phyloP scores from a whole-genome alignment of 2,113 vertebrate species.

The Pachypanchax playfairii region DNA sequence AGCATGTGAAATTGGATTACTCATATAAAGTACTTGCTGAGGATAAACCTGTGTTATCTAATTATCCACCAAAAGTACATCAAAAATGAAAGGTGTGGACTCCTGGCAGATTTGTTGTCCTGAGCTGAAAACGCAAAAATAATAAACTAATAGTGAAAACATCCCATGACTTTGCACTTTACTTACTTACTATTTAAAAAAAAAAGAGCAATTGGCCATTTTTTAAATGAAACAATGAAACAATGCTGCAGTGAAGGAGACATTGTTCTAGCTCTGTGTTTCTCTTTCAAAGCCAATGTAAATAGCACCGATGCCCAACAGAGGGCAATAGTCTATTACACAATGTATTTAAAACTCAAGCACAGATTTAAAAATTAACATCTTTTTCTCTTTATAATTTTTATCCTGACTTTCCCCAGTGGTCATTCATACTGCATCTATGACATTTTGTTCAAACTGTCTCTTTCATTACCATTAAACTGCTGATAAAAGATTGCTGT shows the following conservation, averaged over 20 bases:
- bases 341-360: constrained; percentile 51
- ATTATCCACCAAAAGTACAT: constrained; percentile 84
- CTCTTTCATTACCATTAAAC: constrained; percentile 32
- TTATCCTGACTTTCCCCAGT: constrained; percentile 18
- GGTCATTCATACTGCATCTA: constrained; percentile 16
- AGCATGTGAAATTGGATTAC: constrained; percentile 86
- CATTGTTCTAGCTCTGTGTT: constrained; percentile 7
- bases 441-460: constrained; percentile 16
- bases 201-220: constrained; percentile 6
- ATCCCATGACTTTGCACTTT: background rate
- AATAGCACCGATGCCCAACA: constrained; percentile 74
- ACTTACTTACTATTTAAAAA: constrained; percentile 10
- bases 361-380: constrained; percentile 49
- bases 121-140: constrained; percentile 56
- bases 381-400: constrained; percentile 34
- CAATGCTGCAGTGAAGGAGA: background rate
- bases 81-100: constrained; percentile 76
- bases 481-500: constrained; percentile 30
- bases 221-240: constrained; percentile 5
- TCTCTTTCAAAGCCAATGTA: constrained; percentile 64
- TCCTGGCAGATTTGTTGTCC: constrained; percentile 68
- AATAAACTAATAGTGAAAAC: constrained; percentile 35
- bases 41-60: constrained; percentile 87
- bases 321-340: constrained; percentile 84
- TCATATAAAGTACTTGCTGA: constrained; percentile 84